Percentiles rank a stretch among this genome's conserved stretches.
Evolutionary conservation across 1,140 invertebrate genomes (phyloP).

Genomic region (Macrocentrus cingulum): DNA sequence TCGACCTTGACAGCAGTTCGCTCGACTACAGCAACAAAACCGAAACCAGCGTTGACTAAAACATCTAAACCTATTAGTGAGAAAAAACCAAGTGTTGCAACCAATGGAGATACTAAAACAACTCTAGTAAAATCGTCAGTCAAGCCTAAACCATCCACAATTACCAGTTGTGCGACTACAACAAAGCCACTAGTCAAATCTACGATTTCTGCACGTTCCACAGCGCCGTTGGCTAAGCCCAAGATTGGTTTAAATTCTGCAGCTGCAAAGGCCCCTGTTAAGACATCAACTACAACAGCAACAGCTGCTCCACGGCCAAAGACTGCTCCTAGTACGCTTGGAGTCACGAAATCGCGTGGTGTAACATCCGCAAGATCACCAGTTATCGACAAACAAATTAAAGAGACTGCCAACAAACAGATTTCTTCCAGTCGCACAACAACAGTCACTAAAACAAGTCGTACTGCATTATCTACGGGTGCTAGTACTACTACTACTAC

Average conservation of each 20-base stretch:
- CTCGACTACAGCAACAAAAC: conserved; percentile 29
- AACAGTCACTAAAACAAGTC: conserved; percentile 31
- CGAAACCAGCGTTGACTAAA: conserved; percentile 11
- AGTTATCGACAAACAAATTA: conserved; percentile 62
- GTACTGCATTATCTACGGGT: conserved; percentile 21
- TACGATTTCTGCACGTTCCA: conserved; percentile 14
- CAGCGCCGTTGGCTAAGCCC: conserved; percentile 25
- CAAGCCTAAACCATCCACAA: conserved; percentile 7
- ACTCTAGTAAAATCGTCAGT: conserved; percentile 26
- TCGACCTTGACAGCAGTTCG: conserved; percentile 1
- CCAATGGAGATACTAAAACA: conserved; percentile 62
- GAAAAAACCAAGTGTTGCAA: conserved; percentile 30
- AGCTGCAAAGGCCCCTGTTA: conserved; percentile 15
- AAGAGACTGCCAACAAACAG: conserved; percentile 64
- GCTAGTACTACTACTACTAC: conserved; percentile 34
- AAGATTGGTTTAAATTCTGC: conserved; percentile 19
- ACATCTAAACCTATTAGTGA: background rate
- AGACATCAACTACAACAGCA: conserved; percentile 12
- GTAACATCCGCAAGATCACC: conserved; percentile 39
- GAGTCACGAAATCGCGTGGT: conserved; percentile 29
- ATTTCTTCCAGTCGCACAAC: conserved; percentile 56
- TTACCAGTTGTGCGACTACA: background rate
- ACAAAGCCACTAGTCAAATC: conserved; percentile 39
- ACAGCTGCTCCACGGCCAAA: conserved; percentile 39
- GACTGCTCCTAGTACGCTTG: conserved; percentile 37